These are phyloP conservation scores for Beroe ovata DNA, from an alignment of 37 sponge, comb jelly and placozoan species.

Conservation along the genomic window DNA sequence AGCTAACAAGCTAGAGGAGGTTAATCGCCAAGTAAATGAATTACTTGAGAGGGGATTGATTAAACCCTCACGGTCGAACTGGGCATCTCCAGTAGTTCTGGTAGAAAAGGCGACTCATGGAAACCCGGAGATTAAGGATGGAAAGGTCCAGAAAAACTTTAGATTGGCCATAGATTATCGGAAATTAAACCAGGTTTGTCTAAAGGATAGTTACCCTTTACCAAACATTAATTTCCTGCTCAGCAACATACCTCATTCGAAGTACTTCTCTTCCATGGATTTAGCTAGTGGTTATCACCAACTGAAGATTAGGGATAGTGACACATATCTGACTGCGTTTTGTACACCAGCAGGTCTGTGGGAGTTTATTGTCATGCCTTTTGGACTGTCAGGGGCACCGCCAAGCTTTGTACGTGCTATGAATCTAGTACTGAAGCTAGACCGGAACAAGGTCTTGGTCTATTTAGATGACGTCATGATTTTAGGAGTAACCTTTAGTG, in stretches of 20 bases:
- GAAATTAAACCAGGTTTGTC: conserved; percentile 66
- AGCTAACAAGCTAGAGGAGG: neutral
- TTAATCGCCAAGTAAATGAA: neutral
- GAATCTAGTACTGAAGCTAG: conserved; percentile 17
- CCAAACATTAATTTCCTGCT: conserved; percentile 69
- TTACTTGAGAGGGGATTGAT: conserved; percentile 70
- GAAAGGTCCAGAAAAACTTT: neutral
- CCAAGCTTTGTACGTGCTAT: conserved; percentile 67
- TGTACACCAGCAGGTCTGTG: conserved; percentile 65
- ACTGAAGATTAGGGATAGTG: conserved; percentile 46
- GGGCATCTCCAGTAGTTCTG: conserved; percentile 73
- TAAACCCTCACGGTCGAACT: conserved; percentile 52
- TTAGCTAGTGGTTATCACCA: conserved; percentile 70
- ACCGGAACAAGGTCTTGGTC: conserved; percentile 19
- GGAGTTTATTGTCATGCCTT: conserved; percentile 70
- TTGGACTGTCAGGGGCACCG: conserved; percentile 68
- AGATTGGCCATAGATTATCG: conserved; percentile 73
- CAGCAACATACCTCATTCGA: conserved; percentile 67
- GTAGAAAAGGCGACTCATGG: conserved; percentile 66
- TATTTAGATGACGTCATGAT: conserved; percentile 69
- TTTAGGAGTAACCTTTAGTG: neutral
- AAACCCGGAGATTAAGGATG: neutral
- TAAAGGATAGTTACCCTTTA: conserved; percentile 69
- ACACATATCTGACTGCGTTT: conserved; percentile 70
- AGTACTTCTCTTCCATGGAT: conserved; percentile 69